phyloP scores from a whole-genome alignment of 23 tunicate genomes.

The Botrylloides violaceus region DNA sequence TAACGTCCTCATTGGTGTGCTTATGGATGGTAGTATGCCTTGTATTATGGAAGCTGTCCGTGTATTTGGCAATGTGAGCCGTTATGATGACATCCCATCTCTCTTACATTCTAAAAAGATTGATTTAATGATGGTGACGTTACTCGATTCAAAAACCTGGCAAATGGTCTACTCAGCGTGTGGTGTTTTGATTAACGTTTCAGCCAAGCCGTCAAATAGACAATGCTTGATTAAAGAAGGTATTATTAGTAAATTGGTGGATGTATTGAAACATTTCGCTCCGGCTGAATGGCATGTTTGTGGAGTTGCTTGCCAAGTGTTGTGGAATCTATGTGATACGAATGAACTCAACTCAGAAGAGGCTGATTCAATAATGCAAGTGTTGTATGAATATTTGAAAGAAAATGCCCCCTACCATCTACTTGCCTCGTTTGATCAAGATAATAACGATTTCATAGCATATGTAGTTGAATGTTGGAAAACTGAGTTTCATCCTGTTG shows the following conservation, averaged over 20 bases:
- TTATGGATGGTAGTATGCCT: slow-evolving; percentile 46
- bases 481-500: slow-evolving; percentile 2
- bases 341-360: not conserved
- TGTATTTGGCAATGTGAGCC: slow-evolving; percentile 74
- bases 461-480: slow-evolving; percentile 14
- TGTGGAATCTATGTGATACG: slow-evolving; percentile 64
- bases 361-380: slow-evolving; percentile 6
- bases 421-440: slow-evolving; percentile 7
- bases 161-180: slow-evolving; percentile 78
- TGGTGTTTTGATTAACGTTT: slow-evolving; percentile 75
- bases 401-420: slow-evolving; percentile 6
- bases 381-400: not conserved
- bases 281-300: slow-evolving; percentile 74
- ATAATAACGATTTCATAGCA: not conserved
- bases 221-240: slow-evolving; percentile 37
- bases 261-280: slow-evolving; percentile 71
- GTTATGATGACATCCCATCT: slow-evolving; percentile 58
- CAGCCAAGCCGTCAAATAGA: slow-evolving; percentile 44
- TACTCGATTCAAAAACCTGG: slow-evolving; percentile 67
- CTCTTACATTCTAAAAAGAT: slow-evolving; percentile 64
- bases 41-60: slow-evolving; percentile 63
- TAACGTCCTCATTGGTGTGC: slow-evolving; percentile 21
- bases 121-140: slow-evolving; percentile 76
- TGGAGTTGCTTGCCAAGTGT: slow-evolving; percentile 74
- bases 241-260: slow-evolving; percentile 32